phyloP scores from a whole-genome alignment of 2,113 vertebrate genomes.

The Toxotes chatareus region DNA sequence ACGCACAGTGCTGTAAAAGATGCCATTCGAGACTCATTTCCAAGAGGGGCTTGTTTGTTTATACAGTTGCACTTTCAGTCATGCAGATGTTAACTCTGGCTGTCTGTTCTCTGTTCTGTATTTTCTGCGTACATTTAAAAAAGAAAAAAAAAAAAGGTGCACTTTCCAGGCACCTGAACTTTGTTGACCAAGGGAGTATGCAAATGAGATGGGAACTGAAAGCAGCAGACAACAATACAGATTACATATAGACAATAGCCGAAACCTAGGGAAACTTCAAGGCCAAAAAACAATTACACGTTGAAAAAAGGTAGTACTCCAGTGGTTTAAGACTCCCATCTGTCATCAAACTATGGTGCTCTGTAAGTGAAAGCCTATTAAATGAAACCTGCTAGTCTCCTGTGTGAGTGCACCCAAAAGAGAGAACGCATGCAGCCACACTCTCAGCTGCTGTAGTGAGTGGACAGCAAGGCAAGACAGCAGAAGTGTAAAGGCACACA shows the following conservation, averaged over 20 bases:
- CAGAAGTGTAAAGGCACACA: constrained; percentile 48
- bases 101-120: background rate
- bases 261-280: background rate
- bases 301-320: background rate
- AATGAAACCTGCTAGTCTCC: constrained; percentile 10
- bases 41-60: background rate
- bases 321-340: background rate
- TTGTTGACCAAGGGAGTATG: background rate
- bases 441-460: constrained; percentile 43
- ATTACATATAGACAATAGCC: background rate
- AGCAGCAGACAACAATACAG: constrained; percentile 19
- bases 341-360: background rate
- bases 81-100: background rate
- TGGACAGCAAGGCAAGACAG: constrained; percentile 44
- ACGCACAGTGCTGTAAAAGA: constrained; percentile 11
- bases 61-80: background rate
- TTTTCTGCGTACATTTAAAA: background rate
- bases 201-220: background rate
- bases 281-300: background rate
- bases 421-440: constrained; percentile 60
- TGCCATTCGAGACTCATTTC: background rate
- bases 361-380: background rate
- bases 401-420: constrained; percentile 54
- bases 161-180: constrained; percentile 8
- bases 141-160: background rate